Base-by-base conservation (phyloP, 2,797 vertebrate genomes). In the Xenentodon cancila region DNA sequence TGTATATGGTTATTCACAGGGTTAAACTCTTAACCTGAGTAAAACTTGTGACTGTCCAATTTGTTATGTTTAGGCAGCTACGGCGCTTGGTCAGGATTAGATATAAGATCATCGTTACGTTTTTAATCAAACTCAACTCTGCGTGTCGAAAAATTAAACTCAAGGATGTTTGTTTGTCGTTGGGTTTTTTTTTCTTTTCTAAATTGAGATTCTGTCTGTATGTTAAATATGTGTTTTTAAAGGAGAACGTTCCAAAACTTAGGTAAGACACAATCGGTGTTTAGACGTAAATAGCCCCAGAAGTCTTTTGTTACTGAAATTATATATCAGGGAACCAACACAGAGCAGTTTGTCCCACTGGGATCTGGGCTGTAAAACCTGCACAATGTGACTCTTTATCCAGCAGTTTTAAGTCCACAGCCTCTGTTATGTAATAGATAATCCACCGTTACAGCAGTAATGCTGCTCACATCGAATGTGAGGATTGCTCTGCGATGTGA, bases 401-500 rank as follows among this genome's bases (percentile, higher is more conserved):
- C 79, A 68, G 58, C 22, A 64, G 82, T 82, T 87, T 89, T 88
- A 87, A 89, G 86, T 81, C 84, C 80, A 87, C 80, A 84, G 80
- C 60, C 71, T 59, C 75, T 27, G 70, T 93, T 93, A 92, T 78
- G 75, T 90, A 93, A 93, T 57, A 52, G 77, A 89, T 90, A 90
- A 92, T 91, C 88, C 81, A 59, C 84, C 73, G 90, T 92, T 91
- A 81, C 88, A 80, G 90, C 91, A 75, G 89, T 69, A 78, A 93
- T 84, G 65, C 63, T 82, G 86, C 76, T 88, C 84, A 84, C 75
- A 84, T 83, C 59, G 86, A 83, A 75, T 50, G 63, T 61, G 44
- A 68, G 67, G 64, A 85, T 81, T 75, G 77, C 77, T 52, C 71
- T 71, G 70, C 70, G 65, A 47, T 53, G 64, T 82, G 84, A 82